Conservation (phyloP, 2,797 vertebrate genomes). For the Phataginus tetradactyla region DNA sequence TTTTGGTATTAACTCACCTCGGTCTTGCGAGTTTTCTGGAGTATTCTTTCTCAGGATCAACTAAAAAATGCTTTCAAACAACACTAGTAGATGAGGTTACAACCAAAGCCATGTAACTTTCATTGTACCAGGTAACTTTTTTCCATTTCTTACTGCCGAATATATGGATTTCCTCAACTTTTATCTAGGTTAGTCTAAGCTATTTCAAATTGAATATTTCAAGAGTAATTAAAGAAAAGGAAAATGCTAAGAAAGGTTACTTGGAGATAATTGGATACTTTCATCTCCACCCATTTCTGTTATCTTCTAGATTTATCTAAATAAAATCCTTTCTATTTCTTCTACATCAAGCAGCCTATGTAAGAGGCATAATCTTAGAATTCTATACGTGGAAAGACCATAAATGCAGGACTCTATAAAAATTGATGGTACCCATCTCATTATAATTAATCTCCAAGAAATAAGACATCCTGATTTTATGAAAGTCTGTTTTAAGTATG, state of each 20-base stretch:
- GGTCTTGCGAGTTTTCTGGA: not conserved
- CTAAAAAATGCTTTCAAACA: not conserved
- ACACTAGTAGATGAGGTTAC: not conserved
- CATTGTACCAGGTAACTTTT: not conserved
- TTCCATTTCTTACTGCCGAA: not conserved
- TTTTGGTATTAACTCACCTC: not conserved
- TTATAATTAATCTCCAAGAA: not conserved
- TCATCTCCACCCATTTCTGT: not conserved
- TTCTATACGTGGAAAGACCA: not conserved
- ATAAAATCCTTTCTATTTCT: constrained; percentile 10
- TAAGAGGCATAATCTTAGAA: not conserved
- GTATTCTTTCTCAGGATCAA: not conserved
- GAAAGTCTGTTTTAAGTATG: not conserved
- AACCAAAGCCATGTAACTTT: not conserved
- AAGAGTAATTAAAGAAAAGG: not conserved
- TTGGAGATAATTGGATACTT: not conserved
- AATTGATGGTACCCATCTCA: not conserved
- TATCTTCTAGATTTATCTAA: constrained; percentile 41
- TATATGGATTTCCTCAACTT: not conserved
- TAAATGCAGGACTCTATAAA: not conserved
- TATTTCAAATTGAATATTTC: not conserved
- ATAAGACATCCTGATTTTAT: not conserved
- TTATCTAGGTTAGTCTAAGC: not conserved
- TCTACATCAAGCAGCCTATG: not conserved
- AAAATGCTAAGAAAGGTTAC: not conserved